Base-by-base conservation (phyloP, 2,888 invertebrate genomes). In the Cloeon dipterum region DNA sequence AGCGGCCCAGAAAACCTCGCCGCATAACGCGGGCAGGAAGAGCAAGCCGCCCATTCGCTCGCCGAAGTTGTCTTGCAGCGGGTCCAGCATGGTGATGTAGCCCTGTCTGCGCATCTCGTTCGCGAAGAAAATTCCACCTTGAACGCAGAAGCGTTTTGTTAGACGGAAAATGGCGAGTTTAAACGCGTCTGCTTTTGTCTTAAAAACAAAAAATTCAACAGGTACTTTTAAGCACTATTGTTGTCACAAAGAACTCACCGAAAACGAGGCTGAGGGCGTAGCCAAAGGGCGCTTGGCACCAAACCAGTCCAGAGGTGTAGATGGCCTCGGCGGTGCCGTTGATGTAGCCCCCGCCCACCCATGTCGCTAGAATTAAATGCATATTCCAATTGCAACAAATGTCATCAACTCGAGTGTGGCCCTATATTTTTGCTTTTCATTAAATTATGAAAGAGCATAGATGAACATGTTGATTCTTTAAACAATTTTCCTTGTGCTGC, bases 261-360 rank as follows among this genome's bases (percentile, higher is more conserved):
- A 94, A 79, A 21, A 94, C 79, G 35, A 98, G 70, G 45, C 91
- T 91, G 40, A 94, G 69, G 5, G 94, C 85, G 58, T 98, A 96
- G 40, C 96, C 96, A 58, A 98, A 85, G n/a, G 96, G 96, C 37
- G 96, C 96, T 63, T 94, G 93, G 58, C 94, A 94, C 89, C 93
- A 94, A 32, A 93, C 74, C 51, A 96, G 63, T 2, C 91, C 93
- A 42, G 69, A 72, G 26, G 83, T 85, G 62, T 86, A 94, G 50
- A 96, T 86, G 34, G 83, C 85, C 62, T 98, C 96, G 19, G 96
- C 93, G 14, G 96, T 94, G 43, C 96, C 96, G 57, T 98, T 98
- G 57, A 98, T 98, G 63, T 96, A 98, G 36, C 94, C 96, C 32
- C 98, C 96, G 42, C 96, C 98, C 37, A 98, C 96, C 96, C 98